These are phyloP conservation scores for Penaeus japonicus DNA, from an alignment of 1,140 invertebrate species.

Conservation along the genomic window DNA sequence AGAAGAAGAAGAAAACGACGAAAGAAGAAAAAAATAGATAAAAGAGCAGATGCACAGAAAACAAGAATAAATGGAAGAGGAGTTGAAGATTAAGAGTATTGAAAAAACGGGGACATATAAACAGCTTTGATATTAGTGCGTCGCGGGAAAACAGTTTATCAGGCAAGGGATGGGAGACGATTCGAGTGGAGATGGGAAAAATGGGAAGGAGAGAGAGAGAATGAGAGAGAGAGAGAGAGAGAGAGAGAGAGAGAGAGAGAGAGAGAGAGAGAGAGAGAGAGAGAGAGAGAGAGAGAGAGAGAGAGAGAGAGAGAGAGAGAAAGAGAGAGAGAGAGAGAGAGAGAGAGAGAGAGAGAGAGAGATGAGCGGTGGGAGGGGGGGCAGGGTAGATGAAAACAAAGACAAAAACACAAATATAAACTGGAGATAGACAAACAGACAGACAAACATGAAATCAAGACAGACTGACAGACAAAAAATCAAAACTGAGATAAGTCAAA, in stretches of 20 bases:
- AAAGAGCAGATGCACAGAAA: neutral
- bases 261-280: neutral
- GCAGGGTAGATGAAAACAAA: neutral
- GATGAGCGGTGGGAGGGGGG: neutral
- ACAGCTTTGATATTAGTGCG: too few species aligned
- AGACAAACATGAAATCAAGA: neutral
- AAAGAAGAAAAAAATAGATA: neutral
- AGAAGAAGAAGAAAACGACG: neutral
- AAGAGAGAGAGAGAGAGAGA: neutral
- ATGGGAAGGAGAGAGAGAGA: neutral
- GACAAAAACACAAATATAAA: neutral
- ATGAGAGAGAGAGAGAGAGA: neutral
- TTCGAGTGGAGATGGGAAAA: neutral
- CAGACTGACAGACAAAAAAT: neutral
- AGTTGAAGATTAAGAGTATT: neutral
- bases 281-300: neutral
- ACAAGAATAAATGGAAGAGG: neutral
- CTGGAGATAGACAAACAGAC: neutral
- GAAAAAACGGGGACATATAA: neutral
- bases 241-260: neutral
- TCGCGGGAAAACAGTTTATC: too few species aligned
- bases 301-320: neutral
- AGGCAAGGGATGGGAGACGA: too few species aligned
- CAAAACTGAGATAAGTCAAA: neutral
- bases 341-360: neutral